Conservation (phyloP, 1,140 invertebrate genomes). For the Paraescarpia echinospica region DNA sequence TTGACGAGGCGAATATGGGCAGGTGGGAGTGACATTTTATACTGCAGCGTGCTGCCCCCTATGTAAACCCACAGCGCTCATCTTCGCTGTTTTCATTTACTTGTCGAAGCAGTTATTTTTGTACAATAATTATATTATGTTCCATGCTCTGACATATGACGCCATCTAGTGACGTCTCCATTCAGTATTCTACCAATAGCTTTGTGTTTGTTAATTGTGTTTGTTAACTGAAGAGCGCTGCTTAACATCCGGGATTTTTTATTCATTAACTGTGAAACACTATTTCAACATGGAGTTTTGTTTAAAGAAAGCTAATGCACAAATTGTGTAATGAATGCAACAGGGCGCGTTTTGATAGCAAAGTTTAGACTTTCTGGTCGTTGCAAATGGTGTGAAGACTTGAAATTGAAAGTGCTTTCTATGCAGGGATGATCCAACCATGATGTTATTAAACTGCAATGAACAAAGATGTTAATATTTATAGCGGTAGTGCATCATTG, state of each 20-base stretch:
- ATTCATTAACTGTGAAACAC: background rate
- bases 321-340: background rate
- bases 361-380: background rate
- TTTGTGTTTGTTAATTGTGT: background rate
- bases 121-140: background rate
- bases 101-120: constrained; percentile 1
- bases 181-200: background rate
- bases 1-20: background rate
- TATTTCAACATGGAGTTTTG: background rate
- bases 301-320: background rate
- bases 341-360: background rate
- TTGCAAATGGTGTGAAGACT: background rate
- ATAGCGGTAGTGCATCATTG: background rate
- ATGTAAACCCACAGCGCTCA: background rate
- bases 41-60: background rate
- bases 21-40: background rate
- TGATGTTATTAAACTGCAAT: background rate
- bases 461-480: background rate
- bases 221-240: background rate
- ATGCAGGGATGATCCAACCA: background rate
- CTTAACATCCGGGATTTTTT: background rate
- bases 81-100: background rate
- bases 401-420: background rate
- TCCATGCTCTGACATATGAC: background rate
- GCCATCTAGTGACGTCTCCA: background rate